These are phyloP conservation scores for Caenorhabditis auriculariae DNA, from an alignment of 2,888 invertebrate species.

Conservation along the genomic window DNA sequence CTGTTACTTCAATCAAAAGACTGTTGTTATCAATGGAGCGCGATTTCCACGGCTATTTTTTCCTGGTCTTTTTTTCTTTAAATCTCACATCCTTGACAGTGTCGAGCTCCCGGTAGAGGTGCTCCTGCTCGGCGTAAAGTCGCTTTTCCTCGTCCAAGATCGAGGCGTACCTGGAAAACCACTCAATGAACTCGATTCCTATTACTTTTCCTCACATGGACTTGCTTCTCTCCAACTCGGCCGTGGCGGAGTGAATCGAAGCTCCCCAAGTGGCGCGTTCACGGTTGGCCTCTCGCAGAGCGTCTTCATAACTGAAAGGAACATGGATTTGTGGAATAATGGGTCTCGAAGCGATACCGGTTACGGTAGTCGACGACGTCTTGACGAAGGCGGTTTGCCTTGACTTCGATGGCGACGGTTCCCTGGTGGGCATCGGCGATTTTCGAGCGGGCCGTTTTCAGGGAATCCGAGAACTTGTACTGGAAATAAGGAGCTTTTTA, in stretches of 20 bases:
- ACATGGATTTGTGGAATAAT: neutral
- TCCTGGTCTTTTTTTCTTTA: too few relatives aligned
- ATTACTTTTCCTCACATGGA: neutral
- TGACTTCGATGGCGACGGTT: conserved; percentile 21
- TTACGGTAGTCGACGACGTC: conserved; percentile 27
- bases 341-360: too few relatives aligned
- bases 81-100: conserved; percentile 21
- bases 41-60: too few relatives aligned
- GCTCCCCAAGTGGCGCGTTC: conserved; percentile 30
- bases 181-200: neutral
- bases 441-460: conserved; percentile 13
- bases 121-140: conserved; percentile 26
- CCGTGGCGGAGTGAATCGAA: conserved; percentile 20
- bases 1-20: too few relatives aligned
- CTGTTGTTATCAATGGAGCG: too few relatives aligned
- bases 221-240: conserved; percentile 23
- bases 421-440: conserved; percentile 12
- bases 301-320: conserved; percentile 27
- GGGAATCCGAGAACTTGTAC: conserved; percentile 23
- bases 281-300: conserved; percentile 23
- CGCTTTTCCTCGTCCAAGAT: conserved; percentile 28
- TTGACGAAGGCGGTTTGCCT: conserved; percentile 20
- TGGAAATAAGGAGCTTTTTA: conserved; percentile 5
- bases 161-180: conserved; percentile 12
- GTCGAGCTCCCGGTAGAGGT: conserved; percentile 14